Conservation (phyloP, 2,113 vertebrate species). For the Brachionichthys hirsutus region DNA sequence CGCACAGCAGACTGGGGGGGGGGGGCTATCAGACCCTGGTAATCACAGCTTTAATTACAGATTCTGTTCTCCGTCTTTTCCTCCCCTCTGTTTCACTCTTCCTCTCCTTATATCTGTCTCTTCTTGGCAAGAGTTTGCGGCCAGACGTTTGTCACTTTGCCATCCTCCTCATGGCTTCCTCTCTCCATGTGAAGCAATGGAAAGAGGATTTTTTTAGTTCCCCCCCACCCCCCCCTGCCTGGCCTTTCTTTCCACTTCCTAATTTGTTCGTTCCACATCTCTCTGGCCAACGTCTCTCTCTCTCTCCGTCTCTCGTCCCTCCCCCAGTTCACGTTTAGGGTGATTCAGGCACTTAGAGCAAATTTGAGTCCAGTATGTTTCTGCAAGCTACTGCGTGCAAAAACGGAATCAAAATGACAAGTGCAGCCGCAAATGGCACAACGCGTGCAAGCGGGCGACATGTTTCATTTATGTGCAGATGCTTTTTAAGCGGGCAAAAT, state of each 20-base stretch:
- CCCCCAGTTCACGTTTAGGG: slow-evolving; percentile 6
- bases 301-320: neutral
- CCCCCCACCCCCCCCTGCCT: slow-evolving; percentile 20
- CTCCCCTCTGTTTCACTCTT: slow-evolving; percentile 8
- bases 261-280: slow-evolving; percentile 13
- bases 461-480: slow-evolving; percentile 5
- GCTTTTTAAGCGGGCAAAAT: slow-evolving; percentile 1
- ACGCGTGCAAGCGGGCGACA: neutral
- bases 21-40: slow-evolving; percentile 62
- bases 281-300: neutral
- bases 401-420: slow-evolving; percentile 16
- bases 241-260: slow-evolving; percentile 53
- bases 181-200: slow-evolving; percentile 70
- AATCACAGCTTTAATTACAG: slow-evolving; percentile 68
- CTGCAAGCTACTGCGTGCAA: slow-evolving; percentile 3
- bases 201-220: slow-evolving; percentile 49
- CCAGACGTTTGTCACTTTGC: slow-evolving; percentile 73
- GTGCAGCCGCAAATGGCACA: slow-evolving; percentile 3
- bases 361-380: neutral
- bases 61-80: slow-evolving; percentile 33
- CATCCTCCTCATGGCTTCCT: slow-evolving; percentile 65
- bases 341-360: slow-evolving; percentile 8
- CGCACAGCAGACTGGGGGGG: slow-evolving; percentile 58
- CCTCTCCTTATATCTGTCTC: slow-evolving; percentile 42
- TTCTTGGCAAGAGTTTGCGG: slow-evolving; percentile 57